Evolutionary conservation across 2,113 vertebrate genomes (phyloP), one percentile per base, ranked within the genome.

Genomic region (Podiceps cristatus): DNA sequence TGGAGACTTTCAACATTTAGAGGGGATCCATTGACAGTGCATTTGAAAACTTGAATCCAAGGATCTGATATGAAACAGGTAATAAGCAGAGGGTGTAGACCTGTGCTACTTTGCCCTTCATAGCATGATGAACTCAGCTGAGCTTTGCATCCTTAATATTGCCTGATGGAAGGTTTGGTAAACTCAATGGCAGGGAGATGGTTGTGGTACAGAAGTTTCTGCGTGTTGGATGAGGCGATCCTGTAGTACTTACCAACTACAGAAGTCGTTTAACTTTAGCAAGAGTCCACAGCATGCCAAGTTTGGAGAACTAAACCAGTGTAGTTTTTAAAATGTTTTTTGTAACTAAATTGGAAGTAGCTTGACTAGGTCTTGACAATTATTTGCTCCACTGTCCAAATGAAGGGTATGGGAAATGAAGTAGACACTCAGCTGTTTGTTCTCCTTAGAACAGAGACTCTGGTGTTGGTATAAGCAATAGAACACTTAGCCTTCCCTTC

Each of bases 401-500:
- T 37, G 40, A 80, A 79, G 19, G 52, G 31, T 8, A 40, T 72
- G 64, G 78, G 74, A 93, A 85, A 69, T 69, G 67, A 67, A 77
- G 88, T 45, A 68, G 79, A 31, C 19, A 6, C n/a, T 67, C 56
- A 53, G 67, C 50, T 95, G 58, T 74, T 60, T 88, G 72, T 68
- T 93, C 69, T 77, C 50, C 75, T 91, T 88, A 87, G 90, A 87
- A 93, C 27, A 42, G 86, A 77, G 33, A 23, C 79, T 86, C 50
- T 68, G 80, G 81, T 86, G 85, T 96, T 95, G 80, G 40, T 55
- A 40, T 37, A 87, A 94, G 92, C 93, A 93, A 80, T 47, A 89
- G 86, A 97, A 96, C 45, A 33, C 89, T 94, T 90, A 28, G 58
- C 50, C 72, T 81, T 95, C 88, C 88, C 88, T 86, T 86, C 52